A percentile compares a stretch with the other conserved stretches of the same genome.
Evolutionary conservation across 1,140 invertebrate genomes (phyloP).

Genomic region (Eueides isabella): DNA sequence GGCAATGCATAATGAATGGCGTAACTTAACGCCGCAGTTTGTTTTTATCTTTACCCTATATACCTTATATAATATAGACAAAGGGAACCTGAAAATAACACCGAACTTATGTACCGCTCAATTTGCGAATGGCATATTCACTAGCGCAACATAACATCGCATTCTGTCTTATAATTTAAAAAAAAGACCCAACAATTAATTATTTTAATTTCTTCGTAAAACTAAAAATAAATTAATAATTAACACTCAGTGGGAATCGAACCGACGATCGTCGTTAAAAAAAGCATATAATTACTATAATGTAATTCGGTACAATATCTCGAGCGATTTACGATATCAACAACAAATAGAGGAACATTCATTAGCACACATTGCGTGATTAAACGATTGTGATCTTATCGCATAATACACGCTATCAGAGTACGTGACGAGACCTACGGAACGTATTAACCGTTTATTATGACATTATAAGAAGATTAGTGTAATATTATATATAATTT

Average conservation of each 20-base stretch:
- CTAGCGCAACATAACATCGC: too few relatives aligned
- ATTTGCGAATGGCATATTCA: too few relatives aligned
- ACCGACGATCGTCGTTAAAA: too few relatives aligned
- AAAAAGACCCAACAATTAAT: too few relatives aligned
- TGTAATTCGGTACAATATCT: not conserved
- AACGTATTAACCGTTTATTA: constrained; percentile 13
- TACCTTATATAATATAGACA: too few relatives aligned
- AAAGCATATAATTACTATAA: not conserved
- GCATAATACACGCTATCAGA: constrained; percentile 22
- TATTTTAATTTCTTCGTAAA: too few relatives aligned
- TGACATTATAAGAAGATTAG: constrained; percentile 16
- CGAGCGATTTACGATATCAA: constrained; percentile 15
- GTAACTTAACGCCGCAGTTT: not conserved
- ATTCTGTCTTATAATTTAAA: too few relatives aligned
- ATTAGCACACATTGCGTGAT: constrained; percentile 14
- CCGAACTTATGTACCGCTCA: too few relatives aligned
- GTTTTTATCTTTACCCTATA: not conserved
- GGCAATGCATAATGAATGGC: too few relatives aligned
- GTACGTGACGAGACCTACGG: constrained; percentile 29
- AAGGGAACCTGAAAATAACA: too few relatives aligned
- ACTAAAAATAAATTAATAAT: too few relatives aligned
- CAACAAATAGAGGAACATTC: constrained; percentile 11
- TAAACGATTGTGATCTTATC: constrained; percentile 28
- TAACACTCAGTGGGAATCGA: too few relatives aligned
- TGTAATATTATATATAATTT: not conserved